phyloP scores from a whole-genome alignment of 2,888 invertebrate species.

The Aleiodes testaceus region DNA sequence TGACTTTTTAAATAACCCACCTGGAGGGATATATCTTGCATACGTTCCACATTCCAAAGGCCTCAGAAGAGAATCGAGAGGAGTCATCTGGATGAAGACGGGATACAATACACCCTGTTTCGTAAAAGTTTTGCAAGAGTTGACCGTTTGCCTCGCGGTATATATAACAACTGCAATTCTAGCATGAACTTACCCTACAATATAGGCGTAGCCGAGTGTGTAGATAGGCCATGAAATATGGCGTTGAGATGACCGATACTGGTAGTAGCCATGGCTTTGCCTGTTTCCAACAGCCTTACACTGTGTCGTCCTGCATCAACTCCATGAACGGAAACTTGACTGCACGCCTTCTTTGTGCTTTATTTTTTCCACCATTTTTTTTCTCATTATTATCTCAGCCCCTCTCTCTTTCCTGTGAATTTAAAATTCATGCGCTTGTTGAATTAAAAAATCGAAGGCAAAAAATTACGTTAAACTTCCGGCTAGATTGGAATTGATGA shows the following conservation, averaged over 20 bases:
- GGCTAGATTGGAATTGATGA: slow-evolving; percentile 1
- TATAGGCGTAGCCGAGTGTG: slow-evolving; percentile 63
- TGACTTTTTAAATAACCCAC: slow-evolving; percentile 29
- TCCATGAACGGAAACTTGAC: slow-evolving; percentile 51
- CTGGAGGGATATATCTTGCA: slow-evolving; percentile 52
- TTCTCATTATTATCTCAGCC: slow-evolving; percentile 33
- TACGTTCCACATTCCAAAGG: slow-evolving; percentile 57
- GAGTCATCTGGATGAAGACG: slow-evolving; percentile 62
- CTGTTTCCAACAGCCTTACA: slow-evolving; percentile 31
- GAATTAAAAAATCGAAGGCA: slow-evolving; percentile 18
- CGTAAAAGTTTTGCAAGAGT: slow-evolving; percentile 11
- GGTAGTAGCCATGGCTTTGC: slow-evolving; percentile 53
- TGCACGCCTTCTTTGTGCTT: slow-evolving; percentile 27
- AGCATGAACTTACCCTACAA: slow-evolving; percentile 52
- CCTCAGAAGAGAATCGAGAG: slow-evolving; percentile 47
- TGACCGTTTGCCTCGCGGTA: slow-evolving; percentile 5
- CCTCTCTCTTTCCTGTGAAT: slow-evolving; percentile 12
- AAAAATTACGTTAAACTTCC: not conserved
- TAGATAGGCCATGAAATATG: slow-evolving; percentile 68
- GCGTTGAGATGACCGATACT: slow-evolving; percentile 66
- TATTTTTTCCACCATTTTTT: not conserved
- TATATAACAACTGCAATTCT: slow-evolving; percentile 18
- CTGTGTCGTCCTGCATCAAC: slow-evolving; percentile 41
- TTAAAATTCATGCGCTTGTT: not conserved
- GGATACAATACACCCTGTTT: slow-evolving; percentile 53